These are phyloP conservation scores for Megalonaias nervosa DNA, from an alignment of 1,140 invertebrate species.

Conservation along the genomic window DNA sequence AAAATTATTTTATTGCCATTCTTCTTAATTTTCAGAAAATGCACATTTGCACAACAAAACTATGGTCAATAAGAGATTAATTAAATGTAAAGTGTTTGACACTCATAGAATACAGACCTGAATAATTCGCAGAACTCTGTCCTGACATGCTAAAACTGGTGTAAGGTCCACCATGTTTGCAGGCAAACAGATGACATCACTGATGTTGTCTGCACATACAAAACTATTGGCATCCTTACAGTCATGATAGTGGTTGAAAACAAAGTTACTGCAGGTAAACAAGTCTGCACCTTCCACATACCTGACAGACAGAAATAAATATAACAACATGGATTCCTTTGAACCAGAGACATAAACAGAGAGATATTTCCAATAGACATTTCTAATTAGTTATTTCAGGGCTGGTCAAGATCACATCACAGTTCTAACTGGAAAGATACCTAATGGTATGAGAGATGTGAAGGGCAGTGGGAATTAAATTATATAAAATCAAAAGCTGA, in stretches of 20 bases:
- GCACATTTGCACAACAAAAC: too few species aligned
- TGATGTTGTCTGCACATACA: constrained; percentile 85
- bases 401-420: background rate
- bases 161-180: constrained; percentile 77
- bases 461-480: too few species aligned
- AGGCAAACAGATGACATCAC: constrained; percentile 83
- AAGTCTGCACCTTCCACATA: constrained; percentile 86
- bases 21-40: too few species aligned
- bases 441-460: background rate
- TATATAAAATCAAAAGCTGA: too few species aligned
- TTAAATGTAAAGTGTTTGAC: background rate
- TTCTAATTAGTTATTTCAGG: background rate
- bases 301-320: constrained; percentile 72
- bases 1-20: too few species aligned
- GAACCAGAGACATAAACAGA: background rate
- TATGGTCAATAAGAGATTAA: too few species aligned
- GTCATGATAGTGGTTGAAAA: constrained; percentile 88
- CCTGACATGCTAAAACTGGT: constrained; percentile 82
- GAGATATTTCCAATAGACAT: background rate
- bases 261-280: constrained; percentile 84
- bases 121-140: constrained; percentile 80
- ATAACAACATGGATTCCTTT: too few species aligned
- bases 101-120: constrained; percentile 65
- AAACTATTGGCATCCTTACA: constrained; percentile 86
- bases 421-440: background rate